phyloP scores from a whole-genome alignment of 1,140 invertebrate genomes.

The Plodia interpunctella region DNA sequence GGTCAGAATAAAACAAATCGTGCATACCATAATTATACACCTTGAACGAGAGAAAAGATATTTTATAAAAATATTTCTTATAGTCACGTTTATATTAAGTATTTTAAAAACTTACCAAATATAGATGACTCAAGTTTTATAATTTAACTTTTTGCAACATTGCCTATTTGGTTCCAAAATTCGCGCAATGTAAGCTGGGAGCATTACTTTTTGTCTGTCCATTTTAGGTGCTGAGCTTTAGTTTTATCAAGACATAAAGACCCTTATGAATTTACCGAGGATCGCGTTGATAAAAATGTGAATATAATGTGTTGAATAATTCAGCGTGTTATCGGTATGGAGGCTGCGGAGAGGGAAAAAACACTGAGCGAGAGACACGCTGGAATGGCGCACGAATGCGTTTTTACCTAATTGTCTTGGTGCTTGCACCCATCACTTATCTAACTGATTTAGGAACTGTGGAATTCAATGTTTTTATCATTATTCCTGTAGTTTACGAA shows the following conservation, averaged over 20 bases:
- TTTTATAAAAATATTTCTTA: too few species aligned
- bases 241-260: slow-evolving; percentile 75
- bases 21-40: too few species aligned
- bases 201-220: slow-evolving; percentile 48
- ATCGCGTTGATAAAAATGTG: slow-evolving; percentile 75
- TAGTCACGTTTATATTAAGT: too few species aligned
- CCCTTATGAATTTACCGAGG: slow-evolving; percentile 70
- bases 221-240: slow-evolving; percentile 68
- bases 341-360: slow-evolving; percentile 54
- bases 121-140: neutral
- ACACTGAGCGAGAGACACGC: slow-evolving; percentile 44
- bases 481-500: slow-evolving; percentile 21
- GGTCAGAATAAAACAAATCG: too few species aligned
- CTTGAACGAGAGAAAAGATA: too few species aligned
- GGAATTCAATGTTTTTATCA: slow-evolving; percentile 53
- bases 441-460: slow-evolving; percentile 70
- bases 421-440: slow-evolving; percentile 72
- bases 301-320: slow-evolving; percentile 75
- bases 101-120: neutral
- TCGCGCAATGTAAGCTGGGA: slow-evolving; percentile 38
- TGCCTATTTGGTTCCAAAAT: slow-evolving; percentile 25
- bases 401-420: slow-evolving; percentile 73
- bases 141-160: neutral
- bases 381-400: slow-evolving; percentile 61
- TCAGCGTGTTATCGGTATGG: slow-evolving; percentile 74